These are phyloP conservation scores for Platycheirus albimanus DNA, from an alignment of 2,888 invertebrate genomes.

Conservation along the genomic window DNA sequence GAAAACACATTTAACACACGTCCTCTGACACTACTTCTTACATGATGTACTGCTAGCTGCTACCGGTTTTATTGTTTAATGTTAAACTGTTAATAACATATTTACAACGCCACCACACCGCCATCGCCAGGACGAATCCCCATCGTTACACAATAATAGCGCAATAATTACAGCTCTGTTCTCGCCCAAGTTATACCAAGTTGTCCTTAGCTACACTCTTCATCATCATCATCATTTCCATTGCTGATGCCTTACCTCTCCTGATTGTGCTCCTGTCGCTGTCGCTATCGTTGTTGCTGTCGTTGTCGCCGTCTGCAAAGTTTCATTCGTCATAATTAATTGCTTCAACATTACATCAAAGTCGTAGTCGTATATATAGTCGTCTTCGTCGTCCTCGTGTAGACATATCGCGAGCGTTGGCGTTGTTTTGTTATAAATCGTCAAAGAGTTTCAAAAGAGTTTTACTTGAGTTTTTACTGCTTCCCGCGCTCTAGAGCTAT, in stretches of 20 bases:
- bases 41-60: background rate
- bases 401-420: background rate
- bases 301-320: conserved; percentile 56
- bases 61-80: too few species aligned
- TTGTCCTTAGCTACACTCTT: conserved; percentile 27
- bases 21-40: too few species aligned
- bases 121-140: conserved; percentile 12
- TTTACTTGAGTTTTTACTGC: conserved; percentile 1
- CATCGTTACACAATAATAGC: conserved; percentile 36
- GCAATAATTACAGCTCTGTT: conserved; percentile 53
- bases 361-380: too few species aligned
- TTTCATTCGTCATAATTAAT: conserved; percentile 71
- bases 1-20: too few species aligned
- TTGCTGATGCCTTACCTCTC: conserved; percentile 5
- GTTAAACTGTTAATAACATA: conserved; percentile 28
- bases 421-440: conserved; percentile 35
- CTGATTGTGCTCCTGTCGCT: background rate
- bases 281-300: conserved; percentile 36
- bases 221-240: background rate
- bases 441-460: conserved; percentile 1
- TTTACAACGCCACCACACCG: conserved; percentile 12
- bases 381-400: too few species aligned
- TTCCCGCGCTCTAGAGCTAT: background rate
- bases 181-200: conserved; percentile 15
- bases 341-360: conserved; percentile 50